Base-by-base conservation (phyloP, 2,797 vertebrate genomes). In the Chloroceryle amazona region DNA sequence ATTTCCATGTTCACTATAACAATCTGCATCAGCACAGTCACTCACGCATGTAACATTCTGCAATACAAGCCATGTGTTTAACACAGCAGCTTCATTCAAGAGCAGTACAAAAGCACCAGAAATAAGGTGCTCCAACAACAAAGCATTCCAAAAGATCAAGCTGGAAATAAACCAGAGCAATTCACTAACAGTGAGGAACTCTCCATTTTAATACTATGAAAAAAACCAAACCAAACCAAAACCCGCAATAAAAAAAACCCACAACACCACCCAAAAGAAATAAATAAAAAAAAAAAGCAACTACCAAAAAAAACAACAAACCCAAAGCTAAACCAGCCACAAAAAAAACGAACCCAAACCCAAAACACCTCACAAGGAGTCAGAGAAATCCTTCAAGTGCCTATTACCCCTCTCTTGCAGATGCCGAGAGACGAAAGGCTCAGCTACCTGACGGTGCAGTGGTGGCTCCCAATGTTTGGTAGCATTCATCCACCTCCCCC, bases 401-500 rank as follows among this genome's bases (percentile, higher is more conserved):
- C 16, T 60, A 31, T 28, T 23, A 25, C 4, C 9, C 17, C 19
- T 15, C 9, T 61, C 52, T 66, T 49, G 10, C 25, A 74, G 76
- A 52, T 13, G 33, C 17, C 20, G 26, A 85, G 18, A 29, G 2
- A 61, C 19, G 6, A 46, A 51, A 23, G 8, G 17, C 31, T 71
- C 47, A 26, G 39, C 39, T 68, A 39, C 4, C 42, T 5, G 14
- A 16, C 3, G 10, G 12, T 2, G 9, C 9, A 51, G 28, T 2
- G 21, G 35, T 25, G 49, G 31, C 37, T 78, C 26, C n/a, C 22
- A 4, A 17, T 0, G 0, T 57, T 25, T 19, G 39, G 33, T 23
- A 51, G 37, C 17, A 41, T 21, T 62, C 0, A 0, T 23, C 18
- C 29, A 12, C 11, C 35, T 51, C 21, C 35, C 12, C 42, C 68